Evolutionary conservation across 2,113 vertebrate species (phyloP).

Genomic region (Labeo rohita): DNA sequence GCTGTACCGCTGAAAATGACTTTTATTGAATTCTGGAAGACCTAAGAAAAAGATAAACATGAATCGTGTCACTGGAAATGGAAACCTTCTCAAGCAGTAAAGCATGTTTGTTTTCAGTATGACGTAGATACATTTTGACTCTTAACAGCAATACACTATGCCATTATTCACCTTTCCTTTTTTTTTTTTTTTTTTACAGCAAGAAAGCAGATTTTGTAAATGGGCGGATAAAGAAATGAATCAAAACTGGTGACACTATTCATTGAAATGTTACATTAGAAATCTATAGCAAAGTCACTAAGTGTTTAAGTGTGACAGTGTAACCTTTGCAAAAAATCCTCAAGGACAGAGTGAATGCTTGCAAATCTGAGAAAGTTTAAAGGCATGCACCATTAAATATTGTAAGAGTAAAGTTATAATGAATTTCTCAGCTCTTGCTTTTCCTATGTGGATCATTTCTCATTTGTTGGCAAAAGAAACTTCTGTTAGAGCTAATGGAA

Average conservation of each 20-base stretch:
- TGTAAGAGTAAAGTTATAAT: not conserved
- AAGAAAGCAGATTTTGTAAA: not conserved
- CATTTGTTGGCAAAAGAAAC: not conserved
- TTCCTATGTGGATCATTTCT: not conserved
- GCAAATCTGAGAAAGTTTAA: not conserved
- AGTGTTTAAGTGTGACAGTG: not conserved
- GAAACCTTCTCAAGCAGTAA: slow-evolving; percentile 11
- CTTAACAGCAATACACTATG: not conserved
- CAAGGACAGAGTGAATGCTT: not conserved
- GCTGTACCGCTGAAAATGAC: slow-evolving; percentile 3
- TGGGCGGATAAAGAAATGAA: not conserved
- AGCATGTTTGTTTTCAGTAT: not conserved
- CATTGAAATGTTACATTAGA: not conserved
- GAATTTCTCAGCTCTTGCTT: not conserved
- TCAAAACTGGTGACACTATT: slow-evolving; percentile 3
- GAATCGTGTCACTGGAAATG: not conserved
- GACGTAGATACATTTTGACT: not conserved
- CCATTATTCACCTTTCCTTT: slow-evolving; percentile 4
- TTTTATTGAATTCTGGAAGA: slow-evolving; percentile 44
- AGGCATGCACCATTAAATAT: not conserved
- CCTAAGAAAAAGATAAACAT: slow-evolving; percentile 14
- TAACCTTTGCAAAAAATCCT: not conserved
- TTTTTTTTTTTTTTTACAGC: not conserved
- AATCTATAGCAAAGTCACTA: not conserved
- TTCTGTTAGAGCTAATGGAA: not conserved